Base-by-base conservation (phyloP, 2,113 vertebrate genomes). In the Probosciger aterrimus region DNA sequence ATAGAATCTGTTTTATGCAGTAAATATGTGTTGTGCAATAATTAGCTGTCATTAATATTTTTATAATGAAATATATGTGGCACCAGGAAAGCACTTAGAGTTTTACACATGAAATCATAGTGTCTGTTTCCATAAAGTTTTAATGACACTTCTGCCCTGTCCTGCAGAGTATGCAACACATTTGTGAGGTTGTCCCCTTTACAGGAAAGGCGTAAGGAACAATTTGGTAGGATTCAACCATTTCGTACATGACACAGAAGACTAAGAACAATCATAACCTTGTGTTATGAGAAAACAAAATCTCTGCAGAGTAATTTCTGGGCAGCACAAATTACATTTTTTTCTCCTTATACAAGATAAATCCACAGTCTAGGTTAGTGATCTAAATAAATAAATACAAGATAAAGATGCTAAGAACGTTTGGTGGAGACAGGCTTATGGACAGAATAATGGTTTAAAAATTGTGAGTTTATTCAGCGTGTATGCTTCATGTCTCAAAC, bases 31-130 rank as follows among this genome's bases (percentile, higher is more conserved):
- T 70, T 77, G 37, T 77, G 43, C 25, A 71, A 55, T 68, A 87
- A 68, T 69, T 84, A 92, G 31, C 43, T 79, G 35, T 53, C 0
- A 0, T 87, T 95, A 85, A 71, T 60, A 64, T 35, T 80, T 92
- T 95, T 94, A 80, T 69, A 91, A 65, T 64, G 25, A 59, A 88
- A 88, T 93, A 81, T 90, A 67, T 83, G 59, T 53, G 69, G 64
- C 92, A 91, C 76, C 80, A 86, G 73, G 39, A 93, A 93, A 75
- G 23, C 43, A 59, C 67, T 67, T 80, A 43, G 30, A 49, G 59
- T 87, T 94, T 95, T 87, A 62, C 37, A 59, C 19, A 11, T 67
- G 9, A 90, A 92, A 78, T 86, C 50, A 53, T 41, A 46, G 14
- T 65, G 28, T 41, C 47, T 75, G 23, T 75, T 90, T 84, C 50